Evolutionary conservation across 2,888 invertebrate species (phyloP).

Genomic region (Melinaea marsaeus): DNA sequence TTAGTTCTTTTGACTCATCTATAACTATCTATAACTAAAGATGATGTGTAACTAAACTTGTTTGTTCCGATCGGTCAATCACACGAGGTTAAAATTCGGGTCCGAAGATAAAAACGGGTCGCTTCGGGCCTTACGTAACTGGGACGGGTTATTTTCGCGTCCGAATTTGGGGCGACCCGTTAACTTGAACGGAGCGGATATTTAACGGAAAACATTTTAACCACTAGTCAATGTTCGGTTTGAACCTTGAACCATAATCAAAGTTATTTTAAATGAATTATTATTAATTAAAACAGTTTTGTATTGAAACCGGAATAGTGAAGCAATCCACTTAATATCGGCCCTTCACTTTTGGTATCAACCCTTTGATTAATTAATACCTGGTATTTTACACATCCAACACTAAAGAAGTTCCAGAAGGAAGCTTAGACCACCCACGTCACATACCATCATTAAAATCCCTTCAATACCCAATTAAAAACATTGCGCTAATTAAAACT

Average conservation of each 20-base stretch:
- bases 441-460: not conserved
- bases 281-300: no score
- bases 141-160: conserved; percentile 69
- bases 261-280: not conserved
- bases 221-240: conserved; percentile 52
- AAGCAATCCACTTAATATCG: no score
- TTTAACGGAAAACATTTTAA: conserved; percentile 55
- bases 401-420: not conserved
- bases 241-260: conserved; percentile 36
- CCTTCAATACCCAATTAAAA: not conserved
- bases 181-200: conserved; percentile 50
- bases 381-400: no score
- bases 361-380: no score
- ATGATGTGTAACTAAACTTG: not conserved
- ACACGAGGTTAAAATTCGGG: conserved; percentile 33
- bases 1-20: no score
- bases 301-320: no score
- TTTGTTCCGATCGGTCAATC: conserved; percentile 30
- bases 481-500: not conserved
- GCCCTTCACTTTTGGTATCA: no score
- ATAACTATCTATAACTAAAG: no score
- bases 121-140: conserved; percentile 45
- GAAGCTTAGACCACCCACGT: not conserved
- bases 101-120: conserved; percentile 30
- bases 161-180: conserved; percentile 68